Conservation (phyloP, 2,113 vertebrate species). For the Leucopsar rothschildi region DNA sequence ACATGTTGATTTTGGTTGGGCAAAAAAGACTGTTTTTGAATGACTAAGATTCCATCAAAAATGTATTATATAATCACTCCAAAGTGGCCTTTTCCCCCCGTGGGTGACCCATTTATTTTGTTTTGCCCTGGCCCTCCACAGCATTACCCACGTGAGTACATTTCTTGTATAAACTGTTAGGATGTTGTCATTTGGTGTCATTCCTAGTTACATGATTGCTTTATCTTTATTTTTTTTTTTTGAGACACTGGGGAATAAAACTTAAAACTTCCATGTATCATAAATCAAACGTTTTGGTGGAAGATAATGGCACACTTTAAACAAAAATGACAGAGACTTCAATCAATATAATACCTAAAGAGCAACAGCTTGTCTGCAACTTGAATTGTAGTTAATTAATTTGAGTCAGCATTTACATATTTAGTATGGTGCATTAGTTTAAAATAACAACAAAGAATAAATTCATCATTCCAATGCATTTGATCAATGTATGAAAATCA, state of each 20-base stretch:
- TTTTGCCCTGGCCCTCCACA: neutral
- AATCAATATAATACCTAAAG: neutral
- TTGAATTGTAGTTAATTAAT: conserved; percentile 18
- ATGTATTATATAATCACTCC: neutral
- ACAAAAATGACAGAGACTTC: neutral
- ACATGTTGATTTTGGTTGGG: neutral
- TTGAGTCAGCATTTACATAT: neutral
- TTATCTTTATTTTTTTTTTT: conserved; percentile 51
- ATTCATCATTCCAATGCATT: neutral
- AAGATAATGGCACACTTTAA: conserved; percentile 7
- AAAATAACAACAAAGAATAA: neutral
- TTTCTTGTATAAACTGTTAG: neutral
- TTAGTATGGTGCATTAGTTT: neutral
- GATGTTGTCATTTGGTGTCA: conserved; percentile 39
- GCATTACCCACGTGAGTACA: neutral
- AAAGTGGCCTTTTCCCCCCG: neutral
- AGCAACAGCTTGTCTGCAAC: neutral
- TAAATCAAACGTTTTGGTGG: conserved; percentile 55
- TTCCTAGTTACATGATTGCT: conserved; percentile 19
- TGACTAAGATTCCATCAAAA: neutral
- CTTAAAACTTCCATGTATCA: conserved; percentile 19
- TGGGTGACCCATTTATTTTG: neutral
- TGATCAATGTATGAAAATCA: neutral
- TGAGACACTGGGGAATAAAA: conserved; percentile 30
- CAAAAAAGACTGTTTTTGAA: neutral